Evolutionary conservation across 2,113 vertebrate species (phyloP).

Genomic region (Trochalopteron elliotii): DNA sequence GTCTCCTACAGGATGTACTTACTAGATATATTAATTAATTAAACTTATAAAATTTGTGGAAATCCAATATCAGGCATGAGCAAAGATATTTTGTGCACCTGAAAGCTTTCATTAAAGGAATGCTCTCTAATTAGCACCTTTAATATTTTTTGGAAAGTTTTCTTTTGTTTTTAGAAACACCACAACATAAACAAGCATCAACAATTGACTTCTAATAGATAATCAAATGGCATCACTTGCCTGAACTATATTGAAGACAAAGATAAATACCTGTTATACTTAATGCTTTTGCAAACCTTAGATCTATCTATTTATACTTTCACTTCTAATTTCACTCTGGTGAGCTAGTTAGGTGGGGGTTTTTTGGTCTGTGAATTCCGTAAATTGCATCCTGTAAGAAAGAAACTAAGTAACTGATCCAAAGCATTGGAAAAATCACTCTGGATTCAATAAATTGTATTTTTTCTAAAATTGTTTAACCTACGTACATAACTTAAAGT

Average conservation of each 20-base stretch:
- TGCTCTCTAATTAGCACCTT: not conserved
- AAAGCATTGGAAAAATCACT: not conserved
- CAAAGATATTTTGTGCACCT: not conserved
- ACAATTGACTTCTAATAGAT: not conserved
- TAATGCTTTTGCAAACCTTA: not conserved
- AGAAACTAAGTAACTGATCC: not conserved
- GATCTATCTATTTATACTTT: not conserved
- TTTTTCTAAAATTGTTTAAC: not conserved
- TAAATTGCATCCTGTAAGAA: not conserved
- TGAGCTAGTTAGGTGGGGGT: not conserved
- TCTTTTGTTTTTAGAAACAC: not conserved
- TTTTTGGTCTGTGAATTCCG: not conserved
- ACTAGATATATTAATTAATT: not conserved
- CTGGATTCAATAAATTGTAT: not conserved
- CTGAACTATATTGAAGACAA: not conserved
- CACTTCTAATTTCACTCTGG: not conserved
- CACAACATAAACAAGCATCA: not conserved
- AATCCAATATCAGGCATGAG: fast-evolving
- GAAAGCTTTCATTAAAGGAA: not conserved
- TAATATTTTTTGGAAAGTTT: not conserved
- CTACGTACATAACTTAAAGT: not conserved
- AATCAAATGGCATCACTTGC: not conserved
- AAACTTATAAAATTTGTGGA: not conserved
- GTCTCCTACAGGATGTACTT: not conserved
- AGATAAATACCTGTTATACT: not conserved